Evolutionary conservation across 2,797 vertebrate genomes (phyloP).

Genomic region (Hoplostethus atlanticus): DNA sequence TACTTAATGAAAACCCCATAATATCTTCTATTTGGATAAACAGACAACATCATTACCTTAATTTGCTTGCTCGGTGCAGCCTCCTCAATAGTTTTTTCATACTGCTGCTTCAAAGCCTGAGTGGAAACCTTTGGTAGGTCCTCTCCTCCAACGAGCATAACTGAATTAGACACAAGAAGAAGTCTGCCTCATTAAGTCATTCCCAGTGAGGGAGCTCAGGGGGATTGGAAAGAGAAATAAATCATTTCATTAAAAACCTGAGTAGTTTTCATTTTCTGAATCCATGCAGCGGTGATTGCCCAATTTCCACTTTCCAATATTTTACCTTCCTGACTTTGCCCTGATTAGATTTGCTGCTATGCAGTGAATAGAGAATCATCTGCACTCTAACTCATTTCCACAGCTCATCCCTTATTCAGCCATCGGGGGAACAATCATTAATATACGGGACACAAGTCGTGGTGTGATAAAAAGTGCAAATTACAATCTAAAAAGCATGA

Average conservation of each 20-base stretch:
- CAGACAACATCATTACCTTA: slow-evolving; percentile 88
- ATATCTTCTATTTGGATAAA: slow-evolving; percentile 60
- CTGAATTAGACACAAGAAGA: slow-evolving; percentile 82
- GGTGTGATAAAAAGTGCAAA: slow-evolving; percentile 63
- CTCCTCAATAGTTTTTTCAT: slow-evolving; percentile 90
- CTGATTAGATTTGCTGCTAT: slow-evolving; percentile 77
- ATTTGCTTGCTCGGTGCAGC: slow-evolving; percentile 88
- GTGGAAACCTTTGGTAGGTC: slow-evolving; percentile 92
- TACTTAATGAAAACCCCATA: slow-evolving; percentile 34
- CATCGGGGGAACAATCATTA: slow-evolving; percentile 60
- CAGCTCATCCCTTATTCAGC: slow-evolving; percentile 71
- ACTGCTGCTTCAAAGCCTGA: slow-evolving; percentile 94
- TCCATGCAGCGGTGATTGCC: slow-evolving; percentile 75
- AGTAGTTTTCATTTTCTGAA: slow-evolving; percentile 80
- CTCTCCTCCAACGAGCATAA: slow-evolving; percentile 87
- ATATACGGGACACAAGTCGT: slow-evolving; percentile 62
- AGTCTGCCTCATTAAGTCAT: slow-evolving; percentile 79
- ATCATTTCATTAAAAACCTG: slow-evolving; percentile 80
- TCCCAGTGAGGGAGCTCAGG: slow-evolving; percentile 65
- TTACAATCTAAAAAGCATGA: slow-evolving; percentile 63
- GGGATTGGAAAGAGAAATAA: slow-evolving; percentile 72
- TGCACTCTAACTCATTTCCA: slow-evolving; percentile 61
- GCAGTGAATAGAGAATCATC: slow-evolving; percentile 70
- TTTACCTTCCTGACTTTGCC: slow-evolving; percentile 71
- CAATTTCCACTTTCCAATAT: slow-evolving; percentile 78